Evolutionary conservation across 2,888 invertebrate genomes (phyloP), one percentile per base, ranked within the genome.

Genomic region (Phyllotreta cruciferae): DNA sequence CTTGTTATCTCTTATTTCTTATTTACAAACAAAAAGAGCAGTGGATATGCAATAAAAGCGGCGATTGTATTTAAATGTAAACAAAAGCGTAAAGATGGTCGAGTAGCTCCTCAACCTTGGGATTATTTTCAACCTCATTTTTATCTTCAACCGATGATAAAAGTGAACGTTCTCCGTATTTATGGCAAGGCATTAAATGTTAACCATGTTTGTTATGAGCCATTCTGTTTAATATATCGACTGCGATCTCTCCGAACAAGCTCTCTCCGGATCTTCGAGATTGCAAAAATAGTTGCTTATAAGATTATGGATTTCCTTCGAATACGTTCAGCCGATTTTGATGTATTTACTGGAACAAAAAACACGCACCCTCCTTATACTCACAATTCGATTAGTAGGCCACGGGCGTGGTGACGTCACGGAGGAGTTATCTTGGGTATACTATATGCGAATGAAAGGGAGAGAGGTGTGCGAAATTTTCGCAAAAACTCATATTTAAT

Each of bases 111-210:
- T 66, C 65, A 71, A 67, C 71, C 71, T 71, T 71, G 71, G 64
- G 64, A 66, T 71, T 71, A 71, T 70, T 70, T 71, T 68, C 68
- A 71, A 70, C 60, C 68, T 63, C 65, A 71, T 70, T 70, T 71
- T 70, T 70, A 70, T 70, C 69, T 64, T 63, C 67, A 54, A 60
- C 53, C 64, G 69, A 70, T 70, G 70, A 71, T 70, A 68, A 68
- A 64, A 70, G 70, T 70, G 66, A 68, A 69, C 63, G 68, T 67
- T 66, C 68, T 67, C 68, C 44, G 56, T 54, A 58, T 63, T 63
- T 58, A 63, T 52, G 57, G 56, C 45, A 57, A 53, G 38, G 54
- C 57, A 53, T 57, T 63, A 57, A 50, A 57, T 52, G 52, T 52
- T 52, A 52, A 52, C 52, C 52, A 52, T 52, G 52, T 52, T 52